Evolutionary conservation across 2,888 invertebrate species (phyloP).

Genomic region (Thecophora atra): DNA sequence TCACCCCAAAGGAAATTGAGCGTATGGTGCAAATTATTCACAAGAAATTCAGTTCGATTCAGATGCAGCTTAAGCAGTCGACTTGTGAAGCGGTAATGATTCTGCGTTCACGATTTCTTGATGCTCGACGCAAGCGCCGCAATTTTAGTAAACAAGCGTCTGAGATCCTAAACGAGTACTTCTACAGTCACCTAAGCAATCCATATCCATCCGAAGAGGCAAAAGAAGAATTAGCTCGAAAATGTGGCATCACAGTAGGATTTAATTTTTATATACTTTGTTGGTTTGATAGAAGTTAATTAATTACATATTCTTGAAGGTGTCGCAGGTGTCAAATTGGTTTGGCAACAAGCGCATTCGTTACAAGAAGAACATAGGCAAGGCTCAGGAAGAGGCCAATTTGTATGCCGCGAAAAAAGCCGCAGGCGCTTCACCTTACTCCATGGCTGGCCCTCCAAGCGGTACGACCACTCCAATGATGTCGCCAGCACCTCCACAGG

Average conservation of each 20-base stretch:
- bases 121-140: constrained; percentile 88
- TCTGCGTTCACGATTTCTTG: constrained; percentile 77
- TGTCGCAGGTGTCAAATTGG: constrained; percentile 95
- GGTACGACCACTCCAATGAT: constrained; percentile 94
- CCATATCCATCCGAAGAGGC: constrained; percentile 99
- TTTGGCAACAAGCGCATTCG: constrained; percentile 99
- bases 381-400: constrained; percentile 99
- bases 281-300: not conserved
- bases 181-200: constrained; percentile 99
- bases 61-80: constrained; percentile 98
- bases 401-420: constrained; percentile 98
- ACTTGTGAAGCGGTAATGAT: constrained; percentile 99
- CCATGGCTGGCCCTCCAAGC: constrained; percentile 86
- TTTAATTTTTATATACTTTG: not conserved
- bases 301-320: constrained; percentile 49
- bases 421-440: constrained; percentile 89
- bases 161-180: constrained; percentile 99
- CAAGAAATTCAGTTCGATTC: constrained; percentile 97
- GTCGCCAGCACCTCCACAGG: constrained; percentile 92
- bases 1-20: constrained; percentile 98
- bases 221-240: constrained; percentile 98
- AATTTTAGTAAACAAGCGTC: constrained; percentile 99
- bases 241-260: constrained; percentile 96
- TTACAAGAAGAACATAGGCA: constrained; percentile 99
- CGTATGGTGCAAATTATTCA: constrained; percentile 99